Conservation (phyloP, 2,888 invertebrate species). For the Tachystola acroxantha region DNA sequence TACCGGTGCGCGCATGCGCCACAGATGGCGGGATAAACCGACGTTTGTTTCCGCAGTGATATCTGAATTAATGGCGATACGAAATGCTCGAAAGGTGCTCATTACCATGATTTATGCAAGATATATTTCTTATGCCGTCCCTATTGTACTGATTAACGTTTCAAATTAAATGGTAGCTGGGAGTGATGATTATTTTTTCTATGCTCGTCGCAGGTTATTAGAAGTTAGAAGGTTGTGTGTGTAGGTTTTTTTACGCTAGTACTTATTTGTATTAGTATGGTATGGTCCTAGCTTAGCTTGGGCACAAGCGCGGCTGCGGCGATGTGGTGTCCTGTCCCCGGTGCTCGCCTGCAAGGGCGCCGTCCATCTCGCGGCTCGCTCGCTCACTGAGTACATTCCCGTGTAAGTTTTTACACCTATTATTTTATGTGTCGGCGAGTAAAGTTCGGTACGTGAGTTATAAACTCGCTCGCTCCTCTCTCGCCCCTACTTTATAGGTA, state of each 20-base stretch:
- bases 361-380: constrained; percentile 70
- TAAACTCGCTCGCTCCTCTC: constrained; percentile 77
- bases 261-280: too few species aligned
- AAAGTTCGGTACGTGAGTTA: constrained; percentile 79
- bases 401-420: constrained; percentile 79
- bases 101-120: constrained; percentile 77
- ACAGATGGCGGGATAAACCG: constrained; percentile 76
- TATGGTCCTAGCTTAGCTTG: too few species aligned
- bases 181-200: constrained; percentile 24
- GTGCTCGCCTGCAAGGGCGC: constrained; percentile 54
- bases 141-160: constrained; percentile 56
- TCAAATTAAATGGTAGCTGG: constrained; percentile 30
- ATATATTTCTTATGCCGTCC: constrained; percentile 60
- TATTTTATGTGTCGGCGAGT: constrained; percentile 79
- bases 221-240: too few species aligned
- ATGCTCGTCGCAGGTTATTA: too few species aligned
- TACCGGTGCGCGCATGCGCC: constrained; percentile 73
- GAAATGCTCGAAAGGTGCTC: constrained; percentile 75
- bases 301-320: neutral
- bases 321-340: constrained; percentile 9
- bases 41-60: constrained; percentile 79
- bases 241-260: too few species aligned
- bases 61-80: constrained; percentile 77
- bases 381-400: constrained; percentile 77
- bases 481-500: constrained; percentile 79